These are phyloP conservation scores for Ridgeia piscesae DNA, from an alignment of 1,140 invertebrate species.

Conservation along the genomic window DNA sequence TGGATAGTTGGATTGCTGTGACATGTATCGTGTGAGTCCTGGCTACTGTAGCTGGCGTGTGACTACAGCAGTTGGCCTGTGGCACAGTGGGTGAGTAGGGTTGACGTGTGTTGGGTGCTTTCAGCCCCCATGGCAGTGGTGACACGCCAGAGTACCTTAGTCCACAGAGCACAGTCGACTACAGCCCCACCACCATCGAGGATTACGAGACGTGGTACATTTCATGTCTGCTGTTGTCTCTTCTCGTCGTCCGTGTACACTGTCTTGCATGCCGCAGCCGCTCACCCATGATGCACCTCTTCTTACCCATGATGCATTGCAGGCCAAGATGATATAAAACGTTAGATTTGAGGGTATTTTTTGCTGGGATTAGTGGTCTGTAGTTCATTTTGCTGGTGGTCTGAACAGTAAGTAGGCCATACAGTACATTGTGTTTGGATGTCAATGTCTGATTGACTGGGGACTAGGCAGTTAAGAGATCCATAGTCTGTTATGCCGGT, in stretches of 20 bases:
- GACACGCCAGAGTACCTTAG: conserved; percentile 31
- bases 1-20: neutral
- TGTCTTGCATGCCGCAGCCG: conserved; percentile 5
- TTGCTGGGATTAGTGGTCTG: neutral
- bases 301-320: conserved; percentile 9
- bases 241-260: neutral
- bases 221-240: neutral
- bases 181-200: conserved; percentile 31
- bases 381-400: too few species aligned
- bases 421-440: too few species aligned
- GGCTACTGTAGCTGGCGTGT: neutral
- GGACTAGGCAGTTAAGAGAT: too few species aligned
- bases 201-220: conserved; percentile 30
- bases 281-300: neutral
- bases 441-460: too few species aligned
- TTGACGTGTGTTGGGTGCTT: conserved; percentile 17
- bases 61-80: neutral
- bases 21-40: neutral
- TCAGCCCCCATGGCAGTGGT: conserved; percentile 64
- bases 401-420: too few species aligned
- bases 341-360: too few species aligned
- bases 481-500: too few species aligned
- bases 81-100: neutral
- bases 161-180: conserved; percentile 31
- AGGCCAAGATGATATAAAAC: neutral